Conservation (phyloP, 2,888 invertebrate genomes). For the Lasioglossum vierecki region DNA sequence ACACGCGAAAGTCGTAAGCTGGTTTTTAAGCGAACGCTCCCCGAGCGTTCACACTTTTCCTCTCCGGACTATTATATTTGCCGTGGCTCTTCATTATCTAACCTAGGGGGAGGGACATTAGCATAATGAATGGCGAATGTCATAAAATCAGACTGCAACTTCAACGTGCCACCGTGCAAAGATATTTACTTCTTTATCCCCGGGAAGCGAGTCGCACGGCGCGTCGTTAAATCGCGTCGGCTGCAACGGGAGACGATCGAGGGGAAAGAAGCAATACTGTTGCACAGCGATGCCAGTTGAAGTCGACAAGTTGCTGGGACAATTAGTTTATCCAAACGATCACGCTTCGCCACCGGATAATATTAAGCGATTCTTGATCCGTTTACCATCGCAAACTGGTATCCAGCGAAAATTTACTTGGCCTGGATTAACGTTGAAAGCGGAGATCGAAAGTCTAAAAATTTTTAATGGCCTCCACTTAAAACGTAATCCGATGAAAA, state of each 20-base stretch:
- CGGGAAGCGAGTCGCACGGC: not conserved
- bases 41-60: not conserved
- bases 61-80: slow-evolving; percentile 14
- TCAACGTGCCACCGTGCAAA: slow-evolving; percentile 43
- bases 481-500: not conserved
- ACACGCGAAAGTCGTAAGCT: slow-evolving; percentile 45
- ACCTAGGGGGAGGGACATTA: slow-evolving; percentile 21
- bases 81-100: slow-evolving; percentile 54
- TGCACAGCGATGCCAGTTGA: slow-evolving; percentile 30
- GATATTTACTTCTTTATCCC: slow-evolving; percentile 50
- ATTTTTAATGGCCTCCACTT: not conserved
- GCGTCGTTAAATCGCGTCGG: slow-evolving; percentile 43
- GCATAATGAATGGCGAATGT: slow-evolving; percentile 53
- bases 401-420: not conserved
- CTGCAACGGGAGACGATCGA: slow-evolving; percentile 24
- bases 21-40: slow-evolving; percentile 30
- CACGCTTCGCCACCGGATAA: not conserved
- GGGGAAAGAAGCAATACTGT: slow-evolving; percentile 13
- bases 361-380: slow-evolving; percentile 19
- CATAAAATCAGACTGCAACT: slow-evolving; percentile 55
- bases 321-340: slow-evolving; percentile 49
- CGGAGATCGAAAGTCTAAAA: not conserved
- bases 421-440: not conserved
- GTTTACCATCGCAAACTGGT: not conserved
- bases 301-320: slow-evolving; percentile 36